Evolutionary conservation across 2,797 vertebrate genomes (phyloP), one percentile per base, ranked within the genome.

Genomic region (Syncerus caffer): DNA sequence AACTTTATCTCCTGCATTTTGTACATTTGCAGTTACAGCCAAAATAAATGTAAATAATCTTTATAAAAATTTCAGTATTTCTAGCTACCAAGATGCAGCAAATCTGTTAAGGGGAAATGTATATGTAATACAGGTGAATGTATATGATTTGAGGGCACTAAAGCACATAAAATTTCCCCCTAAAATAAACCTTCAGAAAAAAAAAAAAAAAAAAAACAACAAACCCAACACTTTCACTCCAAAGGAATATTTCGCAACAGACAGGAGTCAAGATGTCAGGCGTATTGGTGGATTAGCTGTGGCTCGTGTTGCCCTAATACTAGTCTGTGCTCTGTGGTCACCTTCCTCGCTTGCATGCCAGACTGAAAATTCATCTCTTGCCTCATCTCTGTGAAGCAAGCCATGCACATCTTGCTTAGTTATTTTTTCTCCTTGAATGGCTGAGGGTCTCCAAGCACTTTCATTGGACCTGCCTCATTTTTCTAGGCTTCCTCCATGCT

Each of bases 61-160:
- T 95, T 78, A 76, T 79, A 29, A 93, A 89, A 95, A 90, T 89
- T 51, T 90, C 64, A 92, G 16, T 67, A 55, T 93, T 96, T 95
- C 95, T 85, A 45, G 74, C 71, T 47, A 96, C 17, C 88, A 89
- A 80, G 42, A 42, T 93, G 10, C 67, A 71, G 71, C n/a, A 16
- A 92, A 84, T 76, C 87, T 79, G 29, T 85, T 27, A 55, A 95
- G 82, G 87, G 78, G 51, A 95, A 82, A 82, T 92, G 60, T 78
- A 8, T 90, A 47, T 85, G 17, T 53, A 62, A 15, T 67, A n/a
- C 19, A 80, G 17, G 45, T 60, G 29, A 83, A 86, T 58, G 7
- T 51, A n/a, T 57, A 47, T 89, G 82, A 95, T 82, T 76, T 80
- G n/a, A 83, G 67, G 90, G 55, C 79, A 95, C 62, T 78, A 71